Evolutionary conservation across 1,140 invertebrate species (phyloP).

Genomic region (Drosophila pectinifera): DNA sequence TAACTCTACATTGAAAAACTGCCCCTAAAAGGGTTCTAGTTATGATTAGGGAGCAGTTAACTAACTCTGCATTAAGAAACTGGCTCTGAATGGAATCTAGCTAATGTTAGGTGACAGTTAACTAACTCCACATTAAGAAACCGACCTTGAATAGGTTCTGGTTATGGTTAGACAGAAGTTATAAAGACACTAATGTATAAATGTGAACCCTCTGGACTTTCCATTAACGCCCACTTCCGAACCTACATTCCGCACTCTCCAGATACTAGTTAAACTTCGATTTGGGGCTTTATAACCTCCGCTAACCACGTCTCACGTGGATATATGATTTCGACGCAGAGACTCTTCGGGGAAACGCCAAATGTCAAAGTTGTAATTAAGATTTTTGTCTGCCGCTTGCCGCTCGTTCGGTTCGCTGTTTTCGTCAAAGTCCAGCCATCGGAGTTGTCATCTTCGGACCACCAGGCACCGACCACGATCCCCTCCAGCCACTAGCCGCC

Average conservation of each 20-base stretch:
- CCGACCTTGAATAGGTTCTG: background rate
- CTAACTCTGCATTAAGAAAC: no score
- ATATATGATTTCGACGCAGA: no score
- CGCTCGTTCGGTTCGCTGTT: constrained; percentile 13
- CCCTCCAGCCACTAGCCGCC: background rate
- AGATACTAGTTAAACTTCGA: background rate
- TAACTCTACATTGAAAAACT: no score
- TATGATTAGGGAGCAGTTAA: no score
- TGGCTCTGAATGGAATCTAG: no score
- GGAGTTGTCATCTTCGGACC: constrained; percentile 39
- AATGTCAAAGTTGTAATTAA: constrained; percentile 55
- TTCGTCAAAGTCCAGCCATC: constrained; percentile 25
- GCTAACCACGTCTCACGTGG: background rate
- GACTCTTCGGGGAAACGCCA: constrained; percentile 30
- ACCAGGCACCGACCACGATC: constrained; percentile 1
- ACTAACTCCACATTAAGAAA: no score
- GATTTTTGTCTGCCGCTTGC: constrained; percentile 41
- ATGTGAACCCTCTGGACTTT: no score
- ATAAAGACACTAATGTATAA: no score
- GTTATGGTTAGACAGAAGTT: no score
- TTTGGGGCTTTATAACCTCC: background rate
- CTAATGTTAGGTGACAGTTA: no score
- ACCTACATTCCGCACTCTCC: background rate
- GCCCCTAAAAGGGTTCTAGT: no score
- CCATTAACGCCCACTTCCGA: no score